Evolutionary conservation across 2,888 invertebrate species (phyloP).

Genomic region (Lacanobia oleracea): DNA sequence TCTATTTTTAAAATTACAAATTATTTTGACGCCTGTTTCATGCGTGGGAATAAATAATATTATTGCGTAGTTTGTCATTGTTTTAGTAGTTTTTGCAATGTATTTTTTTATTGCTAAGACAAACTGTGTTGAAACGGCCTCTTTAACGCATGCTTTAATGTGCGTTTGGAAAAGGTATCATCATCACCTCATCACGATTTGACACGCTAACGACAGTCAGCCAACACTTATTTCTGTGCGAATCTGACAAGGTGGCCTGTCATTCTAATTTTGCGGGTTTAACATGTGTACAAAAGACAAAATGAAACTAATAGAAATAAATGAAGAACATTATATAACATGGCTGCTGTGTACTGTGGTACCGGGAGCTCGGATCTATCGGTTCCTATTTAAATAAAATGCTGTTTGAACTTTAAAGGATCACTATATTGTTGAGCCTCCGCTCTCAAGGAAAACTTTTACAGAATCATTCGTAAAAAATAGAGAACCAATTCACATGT

Average conservation of each 20-base stretch:
- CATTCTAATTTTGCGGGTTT: background rate
- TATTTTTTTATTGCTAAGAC: background rate
- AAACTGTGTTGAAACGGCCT: background rate
- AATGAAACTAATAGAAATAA: background rate
- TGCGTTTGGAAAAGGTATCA: background rate
- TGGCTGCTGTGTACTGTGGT: background rate
- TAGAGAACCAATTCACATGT: no score
- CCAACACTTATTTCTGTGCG: constrained; percentile 37
- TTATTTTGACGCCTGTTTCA: constrained; percentile 44
- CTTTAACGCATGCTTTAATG: background rate
- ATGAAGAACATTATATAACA: background rate
- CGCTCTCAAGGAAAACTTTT: no score
- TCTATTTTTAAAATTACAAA: constrained; percentile 59
- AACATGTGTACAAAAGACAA: background rate
- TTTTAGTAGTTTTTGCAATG: constrained; percentile 5
- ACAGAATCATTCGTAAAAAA: no score
- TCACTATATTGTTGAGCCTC: no score
- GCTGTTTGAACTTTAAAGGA: no score
- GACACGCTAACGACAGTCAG: constrained; percentile 22
- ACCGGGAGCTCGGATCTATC: no score
- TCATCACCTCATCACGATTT: constrained; percentile 21
- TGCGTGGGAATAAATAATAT: constrained; percentile 48
- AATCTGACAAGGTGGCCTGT: constrained; percentile 7
- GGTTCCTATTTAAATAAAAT: no score
- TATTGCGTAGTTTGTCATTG: constrained; percentile 21